Percentiles rank a stretch among this genome's conserved stretches.
These are phyloP conservation scores for Agapornis canus DNA, from an alignment of 2,797 vertebrate species.

Conservation along the genomic window DNA sequence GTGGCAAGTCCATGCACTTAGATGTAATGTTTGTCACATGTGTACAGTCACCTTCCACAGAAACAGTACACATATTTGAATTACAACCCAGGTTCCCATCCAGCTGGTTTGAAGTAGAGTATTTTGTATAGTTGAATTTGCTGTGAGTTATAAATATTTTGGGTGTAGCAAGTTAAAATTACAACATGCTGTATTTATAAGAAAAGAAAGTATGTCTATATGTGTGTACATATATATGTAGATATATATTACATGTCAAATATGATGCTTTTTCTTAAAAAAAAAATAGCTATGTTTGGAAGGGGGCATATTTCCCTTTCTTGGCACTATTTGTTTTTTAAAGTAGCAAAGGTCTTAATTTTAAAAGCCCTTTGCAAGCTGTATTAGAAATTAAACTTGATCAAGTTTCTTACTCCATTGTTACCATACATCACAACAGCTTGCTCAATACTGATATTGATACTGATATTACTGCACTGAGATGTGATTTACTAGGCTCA, in stretches of 20 bases:
- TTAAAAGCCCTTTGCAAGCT: background rate
- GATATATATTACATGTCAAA: background rate
- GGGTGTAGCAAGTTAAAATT: background rate
- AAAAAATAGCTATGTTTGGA: background rate
- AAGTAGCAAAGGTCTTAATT: background rate
- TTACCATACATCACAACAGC: background rate
- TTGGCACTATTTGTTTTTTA: background rate
- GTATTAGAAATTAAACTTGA: background rate
- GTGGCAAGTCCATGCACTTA: background rate
- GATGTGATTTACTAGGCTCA: background rate
- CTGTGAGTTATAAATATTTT: background rate
- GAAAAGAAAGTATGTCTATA: background rate
- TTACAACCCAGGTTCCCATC: background rate
- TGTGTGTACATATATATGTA: background rate
- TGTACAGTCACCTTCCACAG: background rate
- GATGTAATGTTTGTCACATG: background rate
- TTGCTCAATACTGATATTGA: background rate
- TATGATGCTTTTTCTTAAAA: background rate
- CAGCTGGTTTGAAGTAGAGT: background rate
- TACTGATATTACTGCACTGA: background rate
- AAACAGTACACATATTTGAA: background rate
- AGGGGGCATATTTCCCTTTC: background rate
- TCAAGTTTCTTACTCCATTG: background rate
- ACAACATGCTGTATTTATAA: background rate
- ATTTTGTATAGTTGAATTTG: background rate